Evolutionary conservation across 2,113 vertebrate genomes (phyloP).

Genomic region (Centropristis striata): DNA sequence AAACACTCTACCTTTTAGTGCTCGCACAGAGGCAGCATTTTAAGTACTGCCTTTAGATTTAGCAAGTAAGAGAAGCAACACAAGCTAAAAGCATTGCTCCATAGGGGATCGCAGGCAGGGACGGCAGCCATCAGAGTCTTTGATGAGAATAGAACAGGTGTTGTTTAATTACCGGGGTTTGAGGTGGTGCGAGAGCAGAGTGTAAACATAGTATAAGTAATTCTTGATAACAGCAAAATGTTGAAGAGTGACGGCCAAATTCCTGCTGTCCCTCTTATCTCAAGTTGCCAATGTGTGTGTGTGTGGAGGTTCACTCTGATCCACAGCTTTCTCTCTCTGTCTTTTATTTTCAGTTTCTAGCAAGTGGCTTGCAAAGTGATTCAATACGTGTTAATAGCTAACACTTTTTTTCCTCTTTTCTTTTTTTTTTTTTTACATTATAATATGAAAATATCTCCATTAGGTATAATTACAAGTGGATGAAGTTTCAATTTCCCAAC

Average conservation of each 20-base stretch:
- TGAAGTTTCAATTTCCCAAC: conserved; percentile 71
- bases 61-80: conserved; percentile 20
- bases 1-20: background rate
- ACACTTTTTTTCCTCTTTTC: background rate
- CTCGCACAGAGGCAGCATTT: background rate
- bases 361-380: conserved; percentile 27
- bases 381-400: conserved; percentile 27
- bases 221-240: conserved; percentile 39
- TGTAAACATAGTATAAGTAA: conserved; percentile 67
- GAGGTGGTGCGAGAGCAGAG: conserved; percentile 50
- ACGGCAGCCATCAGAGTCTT: conserved; percentile 49
- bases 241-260: conserved; percentile 51
- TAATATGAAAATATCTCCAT: conserved; percentile 63
- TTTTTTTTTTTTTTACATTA: conserved; percentile 6
- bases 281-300: background rate
- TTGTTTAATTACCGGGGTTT: conserved; percentile 68
- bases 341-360: background rate
- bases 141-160: conserved; percentile 59
- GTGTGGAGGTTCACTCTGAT: conserved; percentile 3
- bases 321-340: background rate
- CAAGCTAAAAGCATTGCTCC: conserved; percentile 35
- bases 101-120: conserved; percentile 20
- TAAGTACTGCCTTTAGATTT: conserved; percentile 12
- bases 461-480: conserved; percentile 63
- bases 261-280: conserved; percentile 43